phyloP scores from a whole-genome alignment of 2,888 invertebrate genomes.

The Steinernema scapterisci region DNA sequence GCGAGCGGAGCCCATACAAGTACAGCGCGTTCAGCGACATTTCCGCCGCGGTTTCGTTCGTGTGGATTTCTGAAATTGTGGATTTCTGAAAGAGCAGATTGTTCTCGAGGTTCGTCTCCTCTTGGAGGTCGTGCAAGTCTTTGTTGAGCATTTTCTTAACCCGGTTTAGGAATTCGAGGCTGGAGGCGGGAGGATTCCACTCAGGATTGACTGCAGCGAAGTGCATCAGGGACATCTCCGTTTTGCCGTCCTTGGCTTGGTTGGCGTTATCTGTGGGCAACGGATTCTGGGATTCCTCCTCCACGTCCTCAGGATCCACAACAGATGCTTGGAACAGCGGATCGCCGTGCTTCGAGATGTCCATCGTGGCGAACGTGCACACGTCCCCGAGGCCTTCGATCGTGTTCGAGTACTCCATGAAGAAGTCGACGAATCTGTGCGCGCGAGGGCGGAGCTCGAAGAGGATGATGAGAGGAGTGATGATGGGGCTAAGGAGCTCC shows the following conservation, averaged over 20 bases:
- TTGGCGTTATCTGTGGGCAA: neutral
- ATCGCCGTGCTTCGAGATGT: conserved; percentile 89
- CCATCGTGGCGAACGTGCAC: conserved; percentile 75
- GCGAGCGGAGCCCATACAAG: conserved; percentile 76
- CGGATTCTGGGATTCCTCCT: neutral
- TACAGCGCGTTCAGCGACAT: conserved; percentile 86
- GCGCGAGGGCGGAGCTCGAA: conserved; percentile 77
- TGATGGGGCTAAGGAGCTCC: conserved; percentile 86
- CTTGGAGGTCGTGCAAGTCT: conserved; percentile 1
- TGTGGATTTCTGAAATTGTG: conserved; percentile 41
- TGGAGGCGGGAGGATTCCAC: conserved; percentile 79
- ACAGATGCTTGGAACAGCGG: conserved; percentile 15
- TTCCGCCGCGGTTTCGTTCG: conserved; percentile 73
- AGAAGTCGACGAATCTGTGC: conserved; percentile 91
- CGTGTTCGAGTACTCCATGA: conserved; percentile 83
- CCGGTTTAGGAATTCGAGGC: conserved; percentile 67
- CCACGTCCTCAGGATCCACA: neutral
- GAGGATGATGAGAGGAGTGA: conserved; percentile 85
- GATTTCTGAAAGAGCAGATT: neutral
- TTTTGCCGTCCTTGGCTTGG: conserved; percentile 87
- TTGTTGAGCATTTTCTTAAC: conserved; percentile 46
- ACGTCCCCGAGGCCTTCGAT: conserved; percentile 78
- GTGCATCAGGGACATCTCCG: conserved; percentile 91
- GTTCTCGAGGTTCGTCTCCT: neutral
- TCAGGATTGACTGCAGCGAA: conserved; percentile 93